Base-by-base conservation (phyloP, 1,140 invertebrate genomes). In the Glossosoma conforme region DNA sequence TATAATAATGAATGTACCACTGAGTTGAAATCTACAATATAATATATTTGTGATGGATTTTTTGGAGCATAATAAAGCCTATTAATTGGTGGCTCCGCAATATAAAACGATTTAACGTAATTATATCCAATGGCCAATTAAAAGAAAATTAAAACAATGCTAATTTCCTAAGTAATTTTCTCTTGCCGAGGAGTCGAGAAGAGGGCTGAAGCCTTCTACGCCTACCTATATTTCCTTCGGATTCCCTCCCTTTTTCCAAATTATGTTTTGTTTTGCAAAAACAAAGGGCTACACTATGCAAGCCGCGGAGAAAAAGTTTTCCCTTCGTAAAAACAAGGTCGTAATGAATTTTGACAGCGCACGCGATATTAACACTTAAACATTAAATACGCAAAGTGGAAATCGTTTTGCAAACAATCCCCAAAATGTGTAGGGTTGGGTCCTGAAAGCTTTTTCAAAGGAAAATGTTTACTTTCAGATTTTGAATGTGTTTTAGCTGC, bases 101-200 rank as follows among this genome's bases (percentile, higher is more conserved):
- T 32, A 46, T 43, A 14, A 45, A 54, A 20, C 43, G 25, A 54
- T 41, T 48, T 30, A 30, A 14, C 37, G 40, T 47, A 30, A 54
- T 52, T 48, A 42, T 45, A 15, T 32, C 44, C 35, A 47, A 53
- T 41, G 15, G 37, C 44, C 30, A 42, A 54, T 54, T 47, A 47
- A 47, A 54, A 54, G 44, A 47, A 54, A 54, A 54, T 54, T 48
- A 48, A 45, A 44, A 54, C 52, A 54, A 54, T 43, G 52, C 45
- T 54, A 54, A 54, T 54, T 48, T 54, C 52, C 44, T 48, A 28
- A 40, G 52, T 54, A 48, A 54, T 54, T 54, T 46, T 48, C 44
- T 28, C 25, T 28, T n/a, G 25, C 25, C n/a, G n/a, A 28, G 25
- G 19, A 13, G 19, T n/a, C 3, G 22, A 40, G 18, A 40, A 20